Conservation (phyloP, 2,113 vertebrate genomes). For the Crypturellus undulatus region DNA sequence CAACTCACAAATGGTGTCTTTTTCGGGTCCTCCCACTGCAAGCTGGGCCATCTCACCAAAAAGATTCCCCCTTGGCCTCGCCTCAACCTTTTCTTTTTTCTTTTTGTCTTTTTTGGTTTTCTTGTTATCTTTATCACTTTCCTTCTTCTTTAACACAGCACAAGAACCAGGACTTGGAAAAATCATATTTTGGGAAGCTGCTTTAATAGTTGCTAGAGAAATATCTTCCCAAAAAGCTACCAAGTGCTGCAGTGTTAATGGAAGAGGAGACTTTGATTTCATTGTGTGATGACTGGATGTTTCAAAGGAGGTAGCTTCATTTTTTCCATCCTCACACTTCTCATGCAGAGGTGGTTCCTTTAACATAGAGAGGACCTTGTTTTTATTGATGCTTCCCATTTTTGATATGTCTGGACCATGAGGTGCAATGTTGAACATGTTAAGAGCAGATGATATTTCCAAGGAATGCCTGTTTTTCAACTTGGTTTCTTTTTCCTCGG, state of each 20-base stretch:
- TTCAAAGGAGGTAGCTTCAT: slow-evolving; percentile 86
- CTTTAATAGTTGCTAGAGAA: slow-evolving; percentile 97
- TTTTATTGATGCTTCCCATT: slow-evolving; percentile 99
- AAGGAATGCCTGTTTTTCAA: slow-evolving; percentile 97
- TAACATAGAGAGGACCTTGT: slow-evolving; percentile 98
- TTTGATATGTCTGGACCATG: slow-evolving; percentile 98
- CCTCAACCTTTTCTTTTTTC: slow-evolving; percentile 95
- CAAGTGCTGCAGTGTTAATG: slow-evolving; percentile 94
- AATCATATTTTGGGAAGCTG: slow-evolving; percentile 99
- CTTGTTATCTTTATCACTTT: slow-evolving; percentile 94
- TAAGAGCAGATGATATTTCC: slow-evolving; percentile 97
- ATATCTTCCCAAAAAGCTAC: slow-evolving; percentile 99
- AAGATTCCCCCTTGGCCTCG: slow-evolving; percentile 94
- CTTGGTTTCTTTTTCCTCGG: slow-evolving; percentile 95
- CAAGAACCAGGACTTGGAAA: slow-evolving; percentile 98
- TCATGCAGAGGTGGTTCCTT: slow-evolving; percentile 96
- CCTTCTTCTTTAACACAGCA: slow-evolving; percentile 96
- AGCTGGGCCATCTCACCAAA: slow-evolving; percentile 99
- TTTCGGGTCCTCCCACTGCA: slow-evolving; percentile 96
- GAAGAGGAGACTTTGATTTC: slow-evolving; percentile 92
- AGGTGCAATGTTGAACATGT: slow-evolving; percentile 97
- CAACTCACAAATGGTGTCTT: slow-evolving; percentile 97
- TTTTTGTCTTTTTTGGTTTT: slow-evolving; percentile 98
- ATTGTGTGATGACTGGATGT: slow-evolving; percentile 83
- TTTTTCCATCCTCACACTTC: slow-evolving; percentile 94